Evolutionary conservation across 1,140 invertebrate genomes (phyloP), one percentile per base, ranked within the genome.

Genomic region (Drosophila azteca): DNA sequence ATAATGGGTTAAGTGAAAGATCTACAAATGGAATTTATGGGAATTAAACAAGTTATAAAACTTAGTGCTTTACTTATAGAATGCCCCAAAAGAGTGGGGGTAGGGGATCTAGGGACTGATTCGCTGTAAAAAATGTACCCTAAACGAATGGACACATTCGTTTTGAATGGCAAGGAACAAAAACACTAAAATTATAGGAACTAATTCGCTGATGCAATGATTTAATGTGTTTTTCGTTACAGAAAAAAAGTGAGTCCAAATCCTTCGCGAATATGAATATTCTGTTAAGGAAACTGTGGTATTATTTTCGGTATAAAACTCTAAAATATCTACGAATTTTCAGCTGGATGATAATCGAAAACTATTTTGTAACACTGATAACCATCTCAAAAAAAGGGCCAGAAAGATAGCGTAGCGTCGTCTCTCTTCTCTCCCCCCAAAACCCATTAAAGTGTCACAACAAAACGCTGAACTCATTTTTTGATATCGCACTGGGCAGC

Each of bases 391-490:
- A 45, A 45, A 54, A 51, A 22, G 61, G 26, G 41, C 41, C 26
- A 29, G 50, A 59, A 46, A 46, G 48, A 35, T 35, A 11, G 31
- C 11, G 9, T 35, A 2, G 13, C 31, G 7, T 31, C 8, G n/a
- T 35, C 35, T 9, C 35, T 11, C 9, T 39, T 13, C 35, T 11
- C 35, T 13, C 35, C 5, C 9, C 11, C 11, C 5, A 5, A 39
- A 39, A 39, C 46, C 43, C 76, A 69, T 87, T 77, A 88, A 87
- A 88, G 57, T 88, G 83, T 87, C 83, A 87, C 83, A 87, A 88
- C 83, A 87, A 87, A 87, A 77, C 72, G 79, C 61, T 88, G 82
- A 68, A 87, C 82, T 82, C 82, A 88, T 87, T 87, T 83, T 67
- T 85, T 62, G 75, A 88, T 87, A 67, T 62, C 77, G 59, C 48